Conservation (phyloP, 2,888 invertebrate species). For the Sialis lutaria region DNA sequence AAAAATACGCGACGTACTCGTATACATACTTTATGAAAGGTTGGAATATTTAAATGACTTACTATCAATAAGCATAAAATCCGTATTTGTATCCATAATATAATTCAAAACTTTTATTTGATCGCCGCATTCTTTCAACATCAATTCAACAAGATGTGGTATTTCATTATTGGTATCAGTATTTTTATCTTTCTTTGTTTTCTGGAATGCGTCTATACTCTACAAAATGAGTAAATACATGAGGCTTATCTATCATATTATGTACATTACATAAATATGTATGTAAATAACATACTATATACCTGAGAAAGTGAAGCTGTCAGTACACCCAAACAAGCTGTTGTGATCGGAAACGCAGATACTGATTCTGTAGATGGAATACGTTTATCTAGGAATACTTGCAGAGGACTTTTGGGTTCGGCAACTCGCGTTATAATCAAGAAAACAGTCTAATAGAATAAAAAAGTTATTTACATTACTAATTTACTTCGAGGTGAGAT, state of each 20-base stretch:
- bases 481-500: too few species aligned
- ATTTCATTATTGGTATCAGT: background rate
- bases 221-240: background rate
- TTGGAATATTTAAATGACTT: background rate
- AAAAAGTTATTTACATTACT: too few species aligned
- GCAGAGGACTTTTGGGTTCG: conserved; percentile 1
- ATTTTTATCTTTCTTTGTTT: background rate
- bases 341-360: conserved; percentile 1
- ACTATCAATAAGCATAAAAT: conserved; percentile 3
- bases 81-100: background rate
- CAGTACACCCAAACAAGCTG: background rate
- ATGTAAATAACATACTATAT: background rate
- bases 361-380: conserved; percentile 1
- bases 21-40: background rate
- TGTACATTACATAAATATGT: background rate
- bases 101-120: conserved; percentile 1
- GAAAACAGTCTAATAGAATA: background rate
- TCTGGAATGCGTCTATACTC: background rate
- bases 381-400: conserved; percentile 1
- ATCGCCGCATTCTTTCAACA: conserved; percentile 4
- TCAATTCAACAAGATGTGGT: background rate
- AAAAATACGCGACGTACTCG: too few species aligned
- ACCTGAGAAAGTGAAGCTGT: conserved; percentile 1
- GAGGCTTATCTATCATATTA: background rate
- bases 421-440: conserved; percentile 1